Evolutionary conservation across 2,888 invertebrate genomes (phyloP), one percentile per base, ranked within the genome.

Genomic region (Eulithis testata): DNA sequence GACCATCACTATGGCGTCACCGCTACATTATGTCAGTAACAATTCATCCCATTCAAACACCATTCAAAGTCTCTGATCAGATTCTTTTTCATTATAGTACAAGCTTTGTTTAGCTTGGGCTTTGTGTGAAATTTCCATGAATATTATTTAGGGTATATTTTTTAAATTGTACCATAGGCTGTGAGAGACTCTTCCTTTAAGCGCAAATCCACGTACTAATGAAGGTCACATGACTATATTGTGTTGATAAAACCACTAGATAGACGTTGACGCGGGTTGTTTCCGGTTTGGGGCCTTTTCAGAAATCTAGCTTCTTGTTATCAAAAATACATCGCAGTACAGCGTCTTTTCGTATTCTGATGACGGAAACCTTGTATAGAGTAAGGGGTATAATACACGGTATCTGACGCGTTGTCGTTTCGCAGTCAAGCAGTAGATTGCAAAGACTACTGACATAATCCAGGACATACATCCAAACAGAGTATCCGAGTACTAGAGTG

Each of bases 191-290:
- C 31, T 31, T 31, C 4, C 6, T 31, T n/a, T 44, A 43, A 43
- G 43, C 11, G 9, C 44, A 44, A 44, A 47, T 21, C 14, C 21
- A 49, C 21, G 9, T 4, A 3, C 49, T 21, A 21, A 21, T 21
- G 49, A 21, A 49, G 21, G 49, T 21, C 49, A 9, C 21, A 49
- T 0, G 14, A 49, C 21, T 21, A 49, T 21, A 1, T 9, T 21
- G 49, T 8, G 21, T 49, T 49, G 49, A 49, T 49, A 49, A 49
- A 49, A 9, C 49, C 21, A 49, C 14, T 21, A 11, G 49, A 49
- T 49, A 47, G 12, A 49, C 47, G 21, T 49, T 49, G 49, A 49
- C 21, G 49, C 49, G 49, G 21, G 49, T 49, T 49, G 21, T 49
- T 49, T 49, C 49, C 49, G 49, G 49, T 21, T 8, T 49, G 21